Conservation (phyloP, 2,113 vertebrate species). For the Saimiri boliviensis region DNA sequence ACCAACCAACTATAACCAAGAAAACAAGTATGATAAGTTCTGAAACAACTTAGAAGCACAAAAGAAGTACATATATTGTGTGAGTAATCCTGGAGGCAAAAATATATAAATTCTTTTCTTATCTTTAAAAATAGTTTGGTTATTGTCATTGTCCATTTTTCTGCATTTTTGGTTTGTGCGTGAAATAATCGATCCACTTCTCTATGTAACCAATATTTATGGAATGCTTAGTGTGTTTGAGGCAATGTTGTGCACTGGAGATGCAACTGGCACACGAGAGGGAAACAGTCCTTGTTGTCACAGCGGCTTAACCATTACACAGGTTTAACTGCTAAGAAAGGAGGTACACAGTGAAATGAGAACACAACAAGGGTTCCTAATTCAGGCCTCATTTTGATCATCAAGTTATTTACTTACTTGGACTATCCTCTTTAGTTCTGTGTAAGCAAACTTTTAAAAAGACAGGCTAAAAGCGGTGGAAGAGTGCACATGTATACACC, state of each 20-base stretch:
- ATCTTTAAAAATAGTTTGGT: conserved; percentile 45
- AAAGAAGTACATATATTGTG: background rate
- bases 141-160: conserved; percentile 4
- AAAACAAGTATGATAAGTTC: conserved; percentile 31
- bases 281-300: background rate
- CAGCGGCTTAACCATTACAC: background rate
- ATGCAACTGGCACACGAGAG: background rate
- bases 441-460: background rate
- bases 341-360: background rate
- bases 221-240: background rate
- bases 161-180: background rate
- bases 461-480: background rate
- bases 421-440: background rate
- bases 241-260: background rate
- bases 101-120: background rate
- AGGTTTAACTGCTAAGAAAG: background rate
- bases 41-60: background rate
- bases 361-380: background rate
- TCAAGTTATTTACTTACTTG: background rate
- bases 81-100: background rate
- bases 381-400: background rate
- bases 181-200: background rate
- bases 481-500: background rate
- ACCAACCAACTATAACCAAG: background rate
- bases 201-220: background rate